Evolutionary conservation across 2,797 vertebrate species (phyloP), one percentile per base, ranked within the genome.

Genomic region (Argyrosomus regius): DNA sequence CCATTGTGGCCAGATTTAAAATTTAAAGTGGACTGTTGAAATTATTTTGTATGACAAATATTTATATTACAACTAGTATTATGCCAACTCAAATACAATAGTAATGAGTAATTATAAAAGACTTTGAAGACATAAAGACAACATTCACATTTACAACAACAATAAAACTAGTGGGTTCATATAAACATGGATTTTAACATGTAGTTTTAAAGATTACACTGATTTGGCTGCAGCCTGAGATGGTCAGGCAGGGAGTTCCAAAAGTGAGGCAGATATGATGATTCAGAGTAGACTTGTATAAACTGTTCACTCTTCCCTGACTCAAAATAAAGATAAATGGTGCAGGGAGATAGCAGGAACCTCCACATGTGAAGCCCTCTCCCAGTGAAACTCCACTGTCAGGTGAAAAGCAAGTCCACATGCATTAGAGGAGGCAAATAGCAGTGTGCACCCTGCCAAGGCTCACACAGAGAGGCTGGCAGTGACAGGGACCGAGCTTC

Each of bases 321-420:
- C 66, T 87, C 49, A 81, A 75, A 80, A 85, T 70, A 72, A 66
- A 85, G 54, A 59, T 70, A 86, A 75, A 72, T 58, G 54, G 28
- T 75, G 58, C 63, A 43, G 39, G 39, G 41, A 49, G 68, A 75
- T 65, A 64, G 79, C 57, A 71, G 57, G 56, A 61, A 50, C 60
- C 26, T 76, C 53, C 39, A 68, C 46, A 65, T 81, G 46, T 70
- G 77, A 46, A 35, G 31, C 56, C 20, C 69, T 54, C 26, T 69
- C 64, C 20, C 41, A 57, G 45, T 67, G 17, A 80, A 81, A 58
- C 66, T 57, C 74, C 48, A 48, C 73, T 78, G 77, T 70, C 61
- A 66, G 62, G 74, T 71, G 69, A 85, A 82, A 79, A 82, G 57
- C 83, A 64, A 71, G 76, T 87, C 70, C 31, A 64, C 84, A 63